Conservation (phyloP, 2,113 vertebrate species). For the Euleptes europaea region DNA sequence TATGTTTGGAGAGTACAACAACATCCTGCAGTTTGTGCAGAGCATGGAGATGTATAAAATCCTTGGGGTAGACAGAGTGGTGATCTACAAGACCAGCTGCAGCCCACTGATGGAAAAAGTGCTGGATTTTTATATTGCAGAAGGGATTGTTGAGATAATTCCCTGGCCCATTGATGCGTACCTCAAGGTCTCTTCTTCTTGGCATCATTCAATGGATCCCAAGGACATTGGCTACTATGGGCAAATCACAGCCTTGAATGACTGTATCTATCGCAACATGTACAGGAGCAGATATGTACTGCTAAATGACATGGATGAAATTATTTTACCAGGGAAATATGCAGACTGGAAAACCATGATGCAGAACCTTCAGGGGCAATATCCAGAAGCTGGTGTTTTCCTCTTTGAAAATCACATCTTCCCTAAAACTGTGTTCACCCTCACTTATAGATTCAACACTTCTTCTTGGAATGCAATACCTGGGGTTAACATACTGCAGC, state of each 20-base stretch:
- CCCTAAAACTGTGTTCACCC: conserved; percentile 60
- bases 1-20: conserved; percentile 79
- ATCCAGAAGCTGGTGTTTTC: conserved; percentile 63
- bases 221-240: conserved; percentile 51
- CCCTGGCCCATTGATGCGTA: conserved; percentile 76
- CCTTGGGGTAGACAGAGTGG: conserved; percentile 74
- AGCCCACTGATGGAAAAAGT: conserved; percentile 72
- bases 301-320: conserved; percentile 80
- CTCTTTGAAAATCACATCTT: conserved; percentile 79
- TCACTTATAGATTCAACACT: conserved; percentile 60
- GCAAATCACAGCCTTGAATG: conserved; percentile 59
- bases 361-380: conserved; percentile 58
- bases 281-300: conserved; percentile 60
- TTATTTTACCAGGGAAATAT: conserved; percentile 75
- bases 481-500: conserved; percentile 77
- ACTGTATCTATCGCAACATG: conserved; percentile 63
- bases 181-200: conserved; percentile 69
- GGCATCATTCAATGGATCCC: conserved; percentile 54
- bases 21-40: conserved; percentile 80
- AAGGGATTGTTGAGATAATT: conserved; percentile 76
- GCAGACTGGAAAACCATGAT: conserved; percentile 66
- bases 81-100: conserved; percentile 82
- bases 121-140: conserved; percentile 69
- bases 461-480: conserved; percentile 72
- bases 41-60: conserved; percentile 82